These are phyloP conservation scores for Sylvia atricapilla DNA, from an alignment of 2,113 vertebrate genomes.

Conservation along the genomic window DNA sequence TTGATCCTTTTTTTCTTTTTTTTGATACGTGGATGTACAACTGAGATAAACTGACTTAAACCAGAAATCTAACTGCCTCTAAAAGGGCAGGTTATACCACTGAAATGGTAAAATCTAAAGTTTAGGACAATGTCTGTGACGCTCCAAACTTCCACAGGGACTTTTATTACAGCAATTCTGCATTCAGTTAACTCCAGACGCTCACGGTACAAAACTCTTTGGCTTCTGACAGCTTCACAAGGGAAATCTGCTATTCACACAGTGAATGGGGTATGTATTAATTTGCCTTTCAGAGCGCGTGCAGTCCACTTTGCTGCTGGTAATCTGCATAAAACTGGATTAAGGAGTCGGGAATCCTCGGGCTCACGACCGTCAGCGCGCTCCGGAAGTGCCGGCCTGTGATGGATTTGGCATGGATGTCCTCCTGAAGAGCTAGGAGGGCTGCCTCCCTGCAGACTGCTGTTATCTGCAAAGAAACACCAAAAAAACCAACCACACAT, in stretches of 20 bases:
- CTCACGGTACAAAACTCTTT: not conserved
- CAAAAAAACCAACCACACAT: not conserved
- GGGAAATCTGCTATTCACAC: conserved; percentile 4
- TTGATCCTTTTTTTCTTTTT: not conserved
- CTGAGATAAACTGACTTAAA: not conserved
- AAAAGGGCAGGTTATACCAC: not conserved
- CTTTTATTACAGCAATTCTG: not conserved
- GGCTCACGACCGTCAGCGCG: conserved; percentile 81
- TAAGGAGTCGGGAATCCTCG: conserved; percentile 87
- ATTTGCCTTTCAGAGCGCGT: conserved; percentile 70
- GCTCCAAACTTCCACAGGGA: not conserved
- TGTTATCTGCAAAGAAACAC: conserved; percentile 82
- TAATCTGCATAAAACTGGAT: conserved; percentile 86
- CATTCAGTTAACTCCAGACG: not conserved
- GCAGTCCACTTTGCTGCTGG: conserved; percentile 80
- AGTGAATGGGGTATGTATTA: not conserved
- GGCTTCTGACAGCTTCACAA: conserved; percentile 32
- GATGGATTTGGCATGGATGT: conserved; percentile 82
- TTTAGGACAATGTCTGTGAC: not conserved
- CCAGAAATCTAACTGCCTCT: not conserved
- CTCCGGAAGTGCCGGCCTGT: conserved; percentile 78
- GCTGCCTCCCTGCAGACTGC: conserved; percentile 93
- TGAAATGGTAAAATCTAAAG: not conserved
- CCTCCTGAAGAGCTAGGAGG: conserved; percentile 90
- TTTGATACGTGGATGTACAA: not conserved